These are phyloP conservation scores for Schizothorax lantsangensis DNA, from an alignment of 2,797 vertebrate species.

Conservation along the genomic window DNA sequence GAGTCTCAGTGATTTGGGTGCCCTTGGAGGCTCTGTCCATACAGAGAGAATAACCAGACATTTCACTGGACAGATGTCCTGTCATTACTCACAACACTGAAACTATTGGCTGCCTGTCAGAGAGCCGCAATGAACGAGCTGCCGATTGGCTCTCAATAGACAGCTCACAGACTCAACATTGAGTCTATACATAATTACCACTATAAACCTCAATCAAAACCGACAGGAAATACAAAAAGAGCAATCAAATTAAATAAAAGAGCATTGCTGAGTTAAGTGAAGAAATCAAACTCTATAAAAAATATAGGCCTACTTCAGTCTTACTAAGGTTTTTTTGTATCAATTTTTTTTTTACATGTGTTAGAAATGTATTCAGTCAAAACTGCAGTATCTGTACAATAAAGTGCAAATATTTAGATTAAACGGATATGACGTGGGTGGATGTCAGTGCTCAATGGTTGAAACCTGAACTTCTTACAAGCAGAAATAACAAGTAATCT, in stretches of 20 bases:
- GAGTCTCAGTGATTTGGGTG: slow-evolving; percentile 59
- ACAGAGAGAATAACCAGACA: slow-evolving; percentile 67
- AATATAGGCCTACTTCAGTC: background rate
- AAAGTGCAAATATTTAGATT: background rate
- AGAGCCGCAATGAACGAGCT: slow-evolving; percentile 28
- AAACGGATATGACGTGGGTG: background rate
- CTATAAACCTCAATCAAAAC: slow-evolving; percentile 32
- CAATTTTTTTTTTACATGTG: background rate
- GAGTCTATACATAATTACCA: slow-evolving; percentile 30
- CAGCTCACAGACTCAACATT: slow-evolving; percentile 27
- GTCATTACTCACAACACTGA: slow-evolving; percentile 64
- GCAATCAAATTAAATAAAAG: background rate
- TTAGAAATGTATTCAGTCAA: background rate
- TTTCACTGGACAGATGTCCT: slow-evolving; percentile 65
- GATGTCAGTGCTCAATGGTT: background rate
- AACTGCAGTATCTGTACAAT: background rate
- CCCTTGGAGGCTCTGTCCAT: slow-evolving; percentile 66
- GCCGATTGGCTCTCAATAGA: slow-evolving; percentile 30
- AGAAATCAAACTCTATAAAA: background rate
- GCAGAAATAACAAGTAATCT: background rate
- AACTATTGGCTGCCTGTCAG: slow-evolving; percentile 58
- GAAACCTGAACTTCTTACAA: background rate
- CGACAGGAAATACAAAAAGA: background rate
- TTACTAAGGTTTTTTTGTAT: background rate
- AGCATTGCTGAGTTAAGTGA: background rate